A percentile compares a stretch with the other conserved stretches of the same genome.
phyloP scores from a whole-genome alignment of 2,113 vertebrate genomes.

The Labrus mixtus region DNA sequence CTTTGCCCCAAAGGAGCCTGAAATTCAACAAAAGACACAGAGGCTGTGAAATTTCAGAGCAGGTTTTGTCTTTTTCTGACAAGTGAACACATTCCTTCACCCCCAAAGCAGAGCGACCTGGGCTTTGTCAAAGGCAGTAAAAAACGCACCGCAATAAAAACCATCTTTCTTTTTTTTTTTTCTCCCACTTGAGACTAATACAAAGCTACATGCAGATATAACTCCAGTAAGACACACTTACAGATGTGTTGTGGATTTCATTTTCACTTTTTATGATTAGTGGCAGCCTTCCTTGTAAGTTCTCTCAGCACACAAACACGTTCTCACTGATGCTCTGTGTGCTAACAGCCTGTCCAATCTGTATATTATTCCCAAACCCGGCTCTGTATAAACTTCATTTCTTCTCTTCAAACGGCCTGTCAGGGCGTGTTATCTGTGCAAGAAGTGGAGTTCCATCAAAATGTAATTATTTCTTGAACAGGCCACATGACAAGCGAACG shows the following conservation, averaged over 20 bases:
- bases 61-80: conserved; percentile 55
- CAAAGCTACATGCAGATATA: conserved; percentile 12
- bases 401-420: conserved; percentile 56
- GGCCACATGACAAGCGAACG: conserved; percentile 68
- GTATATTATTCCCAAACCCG: conserved; percentile 7
- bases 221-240: conserved; percentile 19
- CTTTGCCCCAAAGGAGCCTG: conserved; percentile 67
- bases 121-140: conserved; percentile 24
- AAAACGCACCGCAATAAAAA: conserved; percentile 37
- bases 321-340: conserved; percentile 6
- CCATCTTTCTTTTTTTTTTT: conserved; percentile 34
- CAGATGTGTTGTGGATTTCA: conserved; percentile 2
- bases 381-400: conserved; percentile 45
- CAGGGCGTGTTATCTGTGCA: conserved; percentile 48
- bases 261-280: conserved; percentile 8
- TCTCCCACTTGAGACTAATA: conserved; percentile 26
- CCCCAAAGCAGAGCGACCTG: conserved; percentile 10
- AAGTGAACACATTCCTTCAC: conserved; percentile 43
- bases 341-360: conserved; percentile 13
- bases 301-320: conserved; percentile 11
- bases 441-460: conserved; percentile 61
- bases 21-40: conserved; percentile 55
- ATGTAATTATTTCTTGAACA: conserved; percentile 61
- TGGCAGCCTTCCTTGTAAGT: conserved; percentile 15
- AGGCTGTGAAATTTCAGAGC: conserved; percentile 50